phyloP scores from a whole-genome alignment of 2,888 invertebrate genomes.

The Tenodera sinensis region DNA sequence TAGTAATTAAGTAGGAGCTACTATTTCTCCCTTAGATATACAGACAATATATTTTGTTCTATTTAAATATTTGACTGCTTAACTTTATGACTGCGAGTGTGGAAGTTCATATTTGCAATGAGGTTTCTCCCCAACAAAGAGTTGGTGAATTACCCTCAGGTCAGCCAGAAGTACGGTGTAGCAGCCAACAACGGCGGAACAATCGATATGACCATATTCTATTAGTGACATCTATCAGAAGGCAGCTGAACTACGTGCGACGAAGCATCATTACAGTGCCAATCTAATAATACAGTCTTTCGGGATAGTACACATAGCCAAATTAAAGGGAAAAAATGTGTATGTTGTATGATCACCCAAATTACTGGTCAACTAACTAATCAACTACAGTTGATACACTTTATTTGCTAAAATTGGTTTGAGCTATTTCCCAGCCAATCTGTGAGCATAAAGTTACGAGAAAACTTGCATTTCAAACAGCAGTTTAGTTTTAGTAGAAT shows the following conservation, averaged over 20 bases:
- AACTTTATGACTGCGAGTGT: not conserved
- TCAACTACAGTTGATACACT: no score
- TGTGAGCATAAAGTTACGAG: no score
- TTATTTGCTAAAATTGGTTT: no score
- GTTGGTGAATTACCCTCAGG: not conserved
- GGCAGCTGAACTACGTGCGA: not conserved
- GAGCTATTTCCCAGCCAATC: no score
- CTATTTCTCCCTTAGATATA: not conserved
- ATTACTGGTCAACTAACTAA: no score
- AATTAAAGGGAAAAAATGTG: not conserved
- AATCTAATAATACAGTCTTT: not conserved
- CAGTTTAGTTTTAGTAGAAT: no score
- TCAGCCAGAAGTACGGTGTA: not conserved
- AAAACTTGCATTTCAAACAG: no score
- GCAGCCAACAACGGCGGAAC: not conserved
- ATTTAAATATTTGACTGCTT: not conserved
- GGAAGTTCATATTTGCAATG: not conserved
- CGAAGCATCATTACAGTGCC: not conserved
- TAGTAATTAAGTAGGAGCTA: not conserved
- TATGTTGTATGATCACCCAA: no score
- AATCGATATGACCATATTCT: not conserved
- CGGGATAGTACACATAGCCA: not conserved
- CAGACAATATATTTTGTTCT: not conserved
- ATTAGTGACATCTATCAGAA: not conserved
- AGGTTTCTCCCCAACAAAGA: not conserved